Evolutionary conservation across 2,797 vertebrate genomes (phyloP), one percentile per base, ranked within the genome.

Genomic region (Myiotriccus ornatus): DNA sequence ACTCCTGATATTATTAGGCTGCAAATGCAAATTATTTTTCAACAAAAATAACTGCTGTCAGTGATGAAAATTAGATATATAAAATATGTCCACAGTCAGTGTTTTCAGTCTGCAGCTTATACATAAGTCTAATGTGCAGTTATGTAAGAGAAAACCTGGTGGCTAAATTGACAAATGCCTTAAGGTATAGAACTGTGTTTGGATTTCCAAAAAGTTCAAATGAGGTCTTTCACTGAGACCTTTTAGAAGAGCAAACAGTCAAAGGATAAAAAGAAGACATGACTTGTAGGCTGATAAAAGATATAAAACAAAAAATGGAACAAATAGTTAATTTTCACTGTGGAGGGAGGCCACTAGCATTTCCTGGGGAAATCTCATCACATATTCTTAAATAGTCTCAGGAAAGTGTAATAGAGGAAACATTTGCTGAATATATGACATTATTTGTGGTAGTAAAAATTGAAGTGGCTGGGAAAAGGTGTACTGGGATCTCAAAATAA

Each of bases 101-200:
- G 10, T 64, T 76, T 75, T 69, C n/a, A 69, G 39, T 9, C 22
- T 79, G 56, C 64, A 76, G 18, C 28, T 81, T 67, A 18, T 23
- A 41, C 0, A 0, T 27, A 75, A 55, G 6, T 44, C 25, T 73
- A 35, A 14, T 9, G 6, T 56, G 30, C 0, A 0, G 8, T 91
- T 56, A 52, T 16, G 19, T 41, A 49, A 68, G 46, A 68, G 57
- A 60, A 83, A 70, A 70, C 39, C 6, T 28, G 4, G 5, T 55
- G n/a, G 8, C n/a, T 70, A 70, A 70, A 67, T 3, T 1, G 23
- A 46, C 7, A 49, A 16, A 27, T 67, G 20, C 28, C 34, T 18
- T 53, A 52, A 81, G 34, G 12, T 88, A 21, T 25, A 30, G 30
- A 93, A 69, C 9, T 75, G 7, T 35, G 10, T 65, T 75, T 73